Percentiles rank a stretch among this genome's conserved stretches.
phyloP scores from a whole-genome alignment of 2,797 vertebrate genomes.

The Mormyrops boulengeri region DNA sequence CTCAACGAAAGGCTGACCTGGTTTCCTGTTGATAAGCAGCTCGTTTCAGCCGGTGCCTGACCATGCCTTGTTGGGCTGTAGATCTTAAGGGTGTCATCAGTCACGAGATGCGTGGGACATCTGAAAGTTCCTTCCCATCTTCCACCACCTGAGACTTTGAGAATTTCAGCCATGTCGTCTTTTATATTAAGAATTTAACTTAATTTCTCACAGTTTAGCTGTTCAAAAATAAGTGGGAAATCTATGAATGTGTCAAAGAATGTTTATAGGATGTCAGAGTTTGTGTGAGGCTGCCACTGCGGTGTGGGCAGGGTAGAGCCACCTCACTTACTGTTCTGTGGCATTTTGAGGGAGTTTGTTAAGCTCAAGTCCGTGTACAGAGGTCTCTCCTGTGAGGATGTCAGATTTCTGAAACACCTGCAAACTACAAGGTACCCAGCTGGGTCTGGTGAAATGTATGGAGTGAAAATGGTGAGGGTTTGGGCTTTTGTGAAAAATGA shows the following conservation, averaged over 20 bases:
- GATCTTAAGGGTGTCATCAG: not conserved
- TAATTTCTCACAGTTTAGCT: not conserved
- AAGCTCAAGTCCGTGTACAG: not conserved
- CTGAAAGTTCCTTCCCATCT: not conserved
- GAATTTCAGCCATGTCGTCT: not conserved
- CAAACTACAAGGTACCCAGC: not conserved
- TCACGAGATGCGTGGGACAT: not conserved
- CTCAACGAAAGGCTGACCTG: not conserved
- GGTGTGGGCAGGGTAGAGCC: not conserved
- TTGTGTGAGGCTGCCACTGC: not conserved
- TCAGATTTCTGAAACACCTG: not conserved
- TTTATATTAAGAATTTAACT: not conserved
- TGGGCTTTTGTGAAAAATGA: not conserved
- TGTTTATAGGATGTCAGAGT: conserved; percentile 1
- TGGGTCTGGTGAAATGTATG: not conserved
- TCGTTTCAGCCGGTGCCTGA: not conserved
- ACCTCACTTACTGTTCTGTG: not conserved
- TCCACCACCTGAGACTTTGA: not conserved
- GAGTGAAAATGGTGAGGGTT: not conserved
- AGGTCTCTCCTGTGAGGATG: not conserved
- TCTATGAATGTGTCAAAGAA: conserved; percentile 1
- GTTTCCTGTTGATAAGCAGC: not conserved
- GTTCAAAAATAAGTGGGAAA: not conserved
- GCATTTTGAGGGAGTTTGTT: not conserved
- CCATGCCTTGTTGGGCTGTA: not conserved